Base-by-base conservation (phyloP, 30 jellyfish, hydroid and myxozoan species). In the Mastigias papua region DNA sequence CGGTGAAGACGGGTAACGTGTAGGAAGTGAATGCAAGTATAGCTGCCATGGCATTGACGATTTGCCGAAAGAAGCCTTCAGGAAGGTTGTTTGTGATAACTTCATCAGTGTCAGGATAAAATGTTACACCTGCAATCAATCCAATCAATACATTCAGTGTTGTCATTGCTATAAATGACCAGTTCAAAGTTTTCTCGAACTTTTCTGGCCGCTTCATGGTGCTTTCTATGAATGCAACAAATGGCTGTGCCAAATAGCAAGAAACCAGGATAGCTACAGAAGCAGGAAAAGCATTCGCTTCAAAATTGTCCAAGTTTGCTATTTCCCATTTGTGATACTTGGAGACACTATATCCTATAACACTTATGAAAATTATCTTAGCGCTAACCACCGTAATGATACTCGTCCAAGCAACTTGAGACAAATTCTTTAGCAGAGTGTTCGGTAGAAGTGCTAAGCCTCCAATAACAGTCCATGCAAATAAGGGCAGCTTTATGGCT, bases 391-490 rank as follows among this genome's bases (percentile, higher is more conserved):
- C 99, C 0, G 99, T 95, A 21, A 95, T 81, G 51, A 95, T 90
- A 51, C 99, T 95, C 9, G 98, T 90, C 98, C 98, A 95, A 22
- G 99, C 97, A 21, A 95, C 98, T 73, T 95, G 99, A 5, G 97
- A 86, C 64, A 95, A 50, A 57, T 90, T 95, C 69, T 86, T 90
- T 62, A 95, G 54, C 30, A 95, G 75, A 0, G 96, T 86, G 86
- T 86, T 95, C 13, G 99, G 99, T 33, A 95, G 37, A 27, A 95
- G 48, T 19, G 98, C 97, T 33, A 95, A 80, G 15, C 97, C 97
- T 13, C 98, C 98, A 16, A 95, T 90, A 73, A 95, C 31, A 0
- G 97, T 95, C 99, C 99, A 95, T 2, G 88, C 94, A 94, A 82
- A 90, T 33, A 90, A 71, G 23, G 97, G 97, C 65, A 95, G 51